Percentiles rank a stretch among this genome's conserved stretches.
phyloP scores from a whole-genome alignment of 2,888 invertebrate genomes.

The Bombyx huttoni region DNA sequence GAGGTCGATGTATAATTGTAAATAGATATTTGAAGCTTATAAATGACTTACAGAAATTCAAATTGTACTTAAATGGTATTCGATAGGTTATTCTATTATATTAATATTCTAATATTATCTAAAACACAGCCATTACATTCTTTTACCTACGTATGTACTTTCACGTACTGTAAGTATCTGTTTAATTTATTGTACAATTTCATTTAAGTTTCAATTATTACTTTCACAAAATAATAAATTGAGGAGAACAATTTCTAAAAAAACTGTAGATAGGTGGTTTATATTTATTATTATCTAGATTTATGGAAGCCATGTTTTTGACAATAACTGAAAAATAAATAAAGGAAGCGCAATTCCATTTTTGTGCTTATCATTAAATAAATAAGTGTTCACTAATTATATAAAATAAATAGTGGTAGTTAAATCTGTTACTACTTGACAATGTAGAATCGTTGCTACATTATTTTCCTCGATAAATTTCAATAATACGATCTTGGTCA shows the following conservation, averaged over 20 bases:
- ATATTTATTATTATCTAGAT: constrained; percentile 2
- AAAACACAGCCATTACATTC: constrained; percentile 65
- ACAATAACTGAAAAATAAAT: background rate
- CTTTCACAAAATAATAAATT: too few relatives aligned
- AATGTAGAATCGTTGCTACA: constrained; percentile 1
- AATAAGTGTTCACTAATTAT: background rate
- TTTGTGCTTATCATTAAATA: background rate
- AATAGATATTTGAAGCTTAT: too few relatives aligned
- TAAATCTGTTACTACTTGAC: too few relatives aligned
- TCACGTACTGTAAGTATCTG: background rate
- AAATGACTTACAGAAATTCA: too few relatives aligned
- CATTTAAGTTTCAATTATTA: too few relatives aligned
- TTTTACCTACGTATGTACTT: constrained; percentile 26
- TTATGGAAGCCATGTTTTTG: constrained; percentile 3
- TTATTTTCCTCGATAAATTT: constrained; percentile 94
- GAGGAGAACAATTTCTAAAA: too few relatives aligned
- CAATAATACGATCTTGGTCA: constrained; percentile 95
- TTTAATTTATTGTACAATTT: too few relatives aligned
- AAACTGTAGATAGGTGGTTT: background rate
- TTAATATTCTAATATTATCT: background rate
- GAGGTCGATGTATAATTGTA: too few relatives aligned
- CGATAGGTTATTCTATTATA: background rate
- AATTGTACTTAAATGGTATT: background rate
- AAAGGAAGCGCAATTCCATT: background rate
- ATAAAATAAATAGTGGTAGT: constrained; percentile 7